These are phyloP conservation scores for Chloroceryle amazona DNA, from an alignment of 2,797 vertebrate genomes.

Conservation along the genomic window DNA sequence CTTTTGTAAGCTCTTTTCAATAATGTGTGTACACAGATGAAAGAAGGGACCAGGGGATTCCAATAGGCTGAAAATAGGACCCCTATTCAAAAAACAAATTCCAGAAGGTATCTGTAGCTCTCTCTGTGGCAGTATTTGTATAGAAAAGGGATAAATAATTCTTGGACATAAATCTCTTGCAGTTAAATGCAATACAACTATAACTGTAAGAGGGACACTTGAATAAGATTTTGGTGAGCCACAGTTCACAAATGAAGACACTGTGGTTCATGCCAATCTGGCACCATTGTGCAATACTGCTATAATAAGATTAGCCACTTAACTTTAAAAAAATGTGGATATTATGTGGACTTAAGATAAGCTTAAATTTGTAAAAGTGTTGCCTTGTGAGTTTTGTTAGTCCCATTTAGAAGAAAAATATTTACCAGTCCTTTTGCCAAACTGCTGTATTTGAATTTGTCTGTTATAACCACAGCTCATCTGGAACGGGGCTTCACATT, in stretches of 20 bases:
- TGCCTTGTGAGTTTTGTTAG: background rate
- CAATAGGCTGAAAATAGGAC: background rate
- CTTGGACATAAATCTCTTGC: background rate
- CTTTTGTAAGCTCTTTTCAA: background rate
- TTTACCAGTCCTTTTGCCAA: background rate
- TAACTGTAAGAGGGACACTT: background rate
- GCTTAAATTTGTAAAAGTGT: background rate
- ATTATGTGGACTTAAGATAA: background rate
- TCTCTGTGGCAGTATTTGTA: background rate
- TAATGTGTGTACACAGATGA: background rate
- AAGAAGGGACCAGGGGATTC: background rate
- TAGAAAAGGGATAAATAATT: background rate
- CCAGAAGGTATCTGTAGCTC: background rate
- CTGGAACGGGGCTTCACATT: background rate
- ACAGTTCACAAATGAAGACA: background rate
- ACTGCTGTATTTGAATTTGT: background rate
- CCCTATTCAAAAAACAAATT: background rate
- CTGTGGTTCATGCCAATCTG: background rate
- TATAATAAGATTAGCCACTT: background rate
- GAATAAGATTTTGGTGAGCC: background rate
- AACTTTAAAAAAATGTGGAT: background rate
- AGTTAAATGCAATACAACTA: background rate
- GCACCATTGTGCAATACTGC: background rate
- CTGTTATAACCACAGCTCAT: background rate
- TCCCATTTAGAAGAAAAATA: background rate